A percentile compares a stretch with the other conserved stretches of the same genome.
phyloP scores from a whole-genome alignment of 2,113 vertebrate genomes.

The Platycercus adscitus region DNA sequence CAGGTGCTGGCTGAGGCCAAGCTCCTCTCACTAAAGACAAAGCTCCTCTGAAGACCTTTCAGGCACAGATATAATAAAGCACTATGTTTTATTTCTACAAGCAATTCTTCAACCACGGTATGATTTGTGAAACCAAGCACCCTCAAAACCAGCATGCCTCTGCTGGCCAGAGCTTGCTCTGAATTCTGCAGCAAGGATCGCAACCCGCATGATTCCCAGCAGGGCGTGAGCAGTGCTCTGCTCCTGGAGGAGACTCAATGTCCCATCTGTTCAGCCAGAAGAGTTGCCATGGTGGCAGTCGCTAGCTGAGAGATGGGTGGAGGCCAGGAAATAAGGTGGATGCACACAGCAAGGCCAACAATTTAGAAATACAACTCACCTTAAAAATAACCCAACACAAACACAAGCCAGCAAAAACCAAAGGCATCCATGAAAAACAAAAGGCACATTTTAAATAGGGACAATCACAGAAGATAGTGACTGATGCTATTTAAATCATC shows the following conservation, averaged over 20 bases:
- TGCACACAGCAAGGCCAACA: background rate
- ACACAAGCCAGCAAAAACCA: background rate
- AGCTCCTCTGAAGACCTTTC: slow-evolving; percentile 29
- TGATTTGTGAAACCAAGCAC: background rate
- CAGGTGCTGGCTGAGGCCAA: background rate
- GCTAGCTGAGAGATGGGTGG: background rate
- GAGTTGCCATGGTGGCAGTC: slow-evolving; percentile 54
- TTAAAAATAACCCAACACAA: background rate
- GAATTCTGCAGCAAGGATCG: background rate
- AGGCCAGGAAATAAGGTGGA: slow-evolving; percentile 41
- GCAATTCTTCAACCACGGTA: background rate
- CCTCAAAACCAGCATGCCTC: background rate
- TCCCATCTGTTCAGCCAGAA: slow-evolving; percentile 58
- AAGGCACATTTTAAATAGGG: background rate
- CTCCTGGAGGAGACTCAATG: background rate
- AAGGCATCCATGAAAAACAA: background rate
- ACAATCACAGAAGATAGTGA: background rate
- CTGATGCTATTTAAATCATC: background rate
- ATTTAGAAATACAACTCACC: background rate
- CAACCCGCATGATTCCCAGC: background rate
- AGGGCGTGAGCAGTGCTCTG: background rate
- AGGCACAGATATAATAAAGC: background rate
- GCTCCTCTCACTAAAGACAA: background rate
- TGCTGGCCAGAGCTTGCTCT: background rate
- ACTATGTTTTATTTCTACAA: background rate